Base-by-base conservation (phyloP, 2,888 invertebrate species). In the Pterostichus niger region DNA sequence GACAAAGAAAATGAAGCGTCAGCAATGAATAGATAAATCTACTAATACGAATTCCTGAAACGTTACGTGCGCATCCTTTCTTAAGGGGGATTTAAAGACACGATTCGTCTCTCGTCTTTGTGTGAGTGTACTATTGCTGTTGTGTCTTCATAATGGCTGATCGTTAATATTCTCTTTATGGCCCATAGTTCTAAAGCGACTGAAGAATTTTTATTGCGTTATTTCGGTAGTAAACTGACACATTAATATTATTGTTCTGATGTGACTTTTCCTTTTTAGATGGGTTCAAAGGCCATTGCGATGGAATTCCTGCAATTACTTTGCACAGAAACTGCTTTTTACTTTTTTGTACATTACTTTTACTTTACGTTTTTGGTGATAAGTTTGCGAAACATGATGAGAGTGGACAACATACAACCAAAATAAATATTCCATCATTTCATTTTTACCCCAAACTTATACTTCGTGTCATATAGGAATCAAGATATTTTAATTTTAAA, bases 151-250 rank as follows among this genome's bases (percentile, higher is more conserved):
- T 40, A 40, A 40, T 40, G 40, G 24, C n/a, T n/a, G 35, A 33
- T 24, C 24, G 24, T 64, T 24, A 31, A 64, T 64, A 24, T 64
- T 64, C 64, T 17, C 33, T 64, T 64, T 64, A 64, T 33, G 64
- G 31, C n/a, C n/a, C 33, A 64, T 13, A 64, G 64, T 64, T 64
- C 64, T 64, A 64, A 31, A 33, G 64, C 64, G n/a, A 31, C 31
- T 33, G n/a, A 64, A n/a, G 64, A 64, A 64, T 64, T 64, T 64
- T 64, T 64, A 64, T 64, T 33, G 24, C 31, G 33, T 64, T 33
- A 64, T 11, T 64, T 64, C 31, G 64, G 35, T 33, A 13, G 64
- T 61, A 61, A 61, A 61, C 11, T 61, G 17, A 61, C 61, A 61
- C 31, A 61, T 61, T 61, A 4, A 61, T 61, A 24, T 61, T 61